Conservation (phyloP, 2,888 invertebrate species). For the Eupithecia subumbrata region DNA sequence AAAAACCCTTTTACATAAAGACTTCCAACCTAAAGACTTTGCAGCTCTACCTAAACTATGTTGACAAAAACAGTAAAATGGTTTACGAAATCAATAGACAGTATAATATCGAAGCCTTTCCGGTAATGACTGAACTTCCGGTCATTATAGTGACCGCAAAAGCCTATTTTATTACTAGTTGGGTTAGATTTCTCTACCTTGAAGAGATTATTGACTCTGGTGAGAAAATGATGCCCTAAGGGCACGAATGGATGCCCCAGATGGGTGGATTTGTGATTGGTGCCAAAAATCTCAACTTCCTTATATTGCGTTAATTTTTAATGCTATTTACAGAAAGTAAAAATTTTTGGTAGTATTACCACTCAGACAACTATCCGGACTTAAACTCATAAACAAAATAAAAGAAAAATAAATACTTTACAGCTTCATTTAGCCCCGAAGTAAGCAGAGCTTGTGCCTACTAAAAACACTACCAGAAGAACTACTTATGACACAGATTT, state of each 20-base stretch:
- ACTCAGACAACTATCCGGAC: too few relatives aligned
- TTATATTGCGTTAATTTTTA: too few relatives aligned
- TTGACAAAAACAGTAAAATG: conserved; percentile 39
- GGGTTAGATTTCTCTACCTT: conserved; percentile 42
- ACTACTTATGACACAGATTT: too few relatives aligned
- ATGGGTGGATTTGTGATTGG: background rate
- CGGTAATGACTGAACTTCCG: conserved; percentile 48
- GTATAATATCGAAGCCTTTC: conserved; percentile 50
- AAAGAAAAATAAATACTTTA: too few relatives aligned
- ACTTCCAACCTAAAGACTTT: background rate
- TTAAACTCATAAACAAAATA: too few relatives aligned
- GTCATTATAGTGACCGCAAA: conserved; percentile 59
- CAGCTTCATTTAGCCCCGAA: too few relatives aligned
- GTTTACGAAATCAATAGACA: conserved; percentile 58
- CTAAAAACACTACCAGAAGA: too few relatives aligned
- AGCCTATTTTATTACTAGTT: conserved; percentile 26
- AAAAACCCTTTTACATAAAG: conserved; percentile 16
- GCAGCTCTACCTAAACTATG: background rate
- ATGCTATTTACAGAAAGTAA: too few relatives aligned
- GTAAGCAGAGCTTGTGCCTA: too few relatives aligned
- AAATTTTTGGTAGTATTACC: too few relatives aligned
- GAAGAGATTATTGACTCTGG: background rate
- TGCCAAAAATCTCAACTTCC: background rate
- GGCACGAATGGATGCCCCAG: background rate
- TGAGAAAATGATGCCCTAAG: background rate